phyloP scores from a whole-genome alignment of 2,113 vertebrate genomes.

The Tupaia tana region DNA sequence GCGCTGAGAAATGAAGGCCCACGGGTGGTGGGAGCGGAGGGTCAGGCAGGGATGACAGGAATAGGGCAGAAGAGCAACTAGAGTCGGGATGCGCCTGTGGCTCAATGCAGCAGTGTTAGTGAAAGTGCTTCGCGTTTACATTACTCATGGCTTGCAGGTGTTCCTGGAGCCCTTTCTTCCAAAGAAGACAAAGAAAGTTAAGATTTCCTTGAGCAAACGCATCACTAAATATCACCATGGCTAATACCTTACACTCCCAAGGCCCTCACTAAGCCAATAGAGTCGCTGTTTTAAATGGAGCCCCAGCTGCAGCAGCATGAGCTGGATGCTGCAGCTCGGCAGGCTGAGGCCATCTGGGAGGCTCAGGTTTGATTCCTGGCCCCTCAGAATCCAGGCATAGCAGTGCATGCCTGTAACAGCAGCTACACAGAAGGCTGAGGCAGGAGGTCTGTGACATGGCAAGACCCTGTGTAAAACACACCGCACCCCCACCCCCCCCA shows the following conservation, averaged over 20 bases:
- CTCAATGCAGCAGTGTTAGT: constrained; percentile 94
- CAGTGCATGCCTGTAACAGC: too few relatives aligned
- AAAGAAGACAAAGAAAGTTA: background rate
- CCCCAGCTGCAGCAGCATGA: too few relatives aligned
- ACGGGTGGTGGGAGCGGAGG: constrained; percentile 91
- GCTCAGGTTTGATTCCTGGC: too few relatives aligned
- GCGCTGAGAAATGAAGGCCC: constrained; percentile 92
- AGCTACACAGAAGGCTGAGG: too few relatives aligned
- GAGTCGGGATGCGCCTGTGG: constrained; percentile 94
- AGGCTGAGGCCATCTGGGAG: too few relatives aligned
- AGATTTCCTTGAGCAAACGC: background rate
- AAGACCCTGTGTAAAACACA: too few relatives aligned
- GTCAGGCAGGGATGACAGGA: constrained; percentile 93
- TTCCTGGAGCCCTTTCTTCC: background rate
- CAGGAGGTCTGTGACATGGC: too few relatives aligned
- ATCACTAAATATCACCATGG: background rate
- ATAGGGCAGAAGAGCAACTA: constrained; percentile 94
- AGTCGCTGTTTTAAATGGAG: background rate
- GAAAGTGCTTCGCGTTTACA: constrained; percentile 49
- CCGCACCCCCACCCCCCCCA: too few relatives aligned
- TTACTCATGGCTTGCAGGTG: background rate
- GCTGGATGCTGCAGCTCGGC: too few relatives aligned
- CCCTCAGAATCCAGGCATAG: too few relatives aligned
- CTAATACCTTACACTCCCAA: background rate
- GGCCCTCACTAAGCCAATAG: background rate